Evolutionary conservation across 1,140 invertebrate genomes (phyloP).

Genomic region (Pantala flavescens): DNA sequence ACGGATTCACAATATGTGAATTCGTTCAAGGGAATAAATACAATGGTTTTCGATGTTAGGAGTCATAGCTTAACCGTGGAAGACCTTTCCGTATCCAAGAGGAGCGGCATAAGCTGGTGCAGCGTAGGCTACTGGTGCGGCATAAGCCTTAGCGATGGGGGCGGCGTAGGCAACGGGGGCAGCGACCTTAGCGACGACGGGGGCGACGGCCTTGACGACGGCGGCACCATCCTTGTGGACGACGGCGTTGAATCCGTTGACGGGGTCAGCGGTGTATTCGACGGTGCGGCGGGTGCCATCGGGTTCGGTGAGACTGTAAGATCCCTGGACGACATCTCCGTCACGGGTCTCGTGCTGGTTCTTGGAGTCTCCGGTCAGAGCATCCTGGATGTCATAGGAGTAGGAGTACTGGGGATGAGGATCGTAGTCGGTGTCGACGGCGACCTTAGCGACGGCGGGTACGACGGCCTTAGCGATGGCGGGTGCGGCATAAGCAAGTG

Average conservation of each 20-base stretch:
- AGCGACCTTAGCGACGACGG: conserved; percentile 19
- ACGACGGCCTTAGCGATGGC: conserved; percentile 13
- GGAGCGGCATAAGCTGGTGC: conserved; percentile 29
- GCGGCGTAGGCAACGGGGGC: conserved; percentile 18
- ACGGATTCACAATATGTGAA: no score
- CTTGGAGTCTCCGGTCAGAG: conserved; percentile 36
- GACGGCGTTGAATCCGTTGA: conserved; percentile 26
- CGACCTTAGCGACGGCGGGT: conserved; percentile 16
- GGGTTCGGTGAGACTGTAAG: conserved; percentile 28
- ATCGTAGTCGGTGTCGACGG: conserved; percentile 6
- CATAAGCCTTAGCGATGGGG: background rate
- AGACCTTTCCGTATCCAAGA: conserved; percentile 18
- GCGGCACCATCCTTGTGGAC: conserved; percentile 22
- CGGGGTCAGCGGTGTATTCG: conserved; percentile 30
- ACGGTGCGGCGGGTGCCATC: conserved; percentile 22
- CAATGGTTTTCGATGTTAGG: no score
- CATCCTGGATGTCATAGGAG: conserved; percentile 50
- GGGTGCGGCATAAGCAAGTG: conserved; percentile 19
- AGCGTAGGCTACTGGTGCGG: background rate
- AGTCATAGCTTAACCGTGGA: no score
- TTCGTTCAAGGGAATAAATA: no score
- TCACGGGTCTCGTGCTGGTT: conserved; percentile 21
- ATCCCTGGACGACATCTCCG: conserved; percentile 14
- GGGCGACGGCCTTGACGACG: conserved; percentile 26
- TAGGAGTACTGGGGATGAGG: conserved; percentile 37